A percentile compares a stretch with the other conserved stretches of the same genome.
Conservation (phyloP, 2,113 vertebrate species). For the Bubo bubo region DNA sequence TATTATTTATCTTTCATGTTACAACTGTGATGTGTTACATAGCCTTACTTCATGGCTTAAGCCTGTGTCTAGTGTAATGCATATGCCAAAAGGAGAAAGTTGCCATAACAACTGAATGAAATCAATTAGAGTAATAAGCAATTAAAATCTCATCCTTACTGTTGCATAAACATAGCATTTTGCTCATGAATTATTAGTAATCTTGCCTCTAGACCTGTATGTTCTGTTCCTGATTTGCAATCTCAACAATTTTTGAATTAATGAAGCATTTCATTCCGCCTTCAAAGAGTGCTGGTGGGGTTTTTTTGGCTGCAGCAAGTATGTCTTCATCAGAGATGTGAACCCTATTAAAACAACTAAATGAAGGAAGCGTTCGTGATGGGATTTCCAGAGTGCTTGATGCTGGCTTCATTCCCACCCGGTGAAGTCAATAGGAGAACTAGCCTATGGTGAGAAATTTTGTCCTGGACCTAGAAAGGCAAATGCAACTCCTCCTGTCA, state of each 20-base stretch:
- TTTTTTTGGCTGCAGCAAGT: not conserved
- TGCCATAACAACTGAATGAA: slow-evolving; percentile 59
- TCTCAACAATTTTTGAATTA: slow-evolving; percentile 29
- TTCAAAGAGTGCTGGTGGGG: slow-evolving; percentile 12
- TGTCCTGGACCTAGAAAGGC: not conserved
- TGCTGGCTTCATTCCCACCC: not conserved
- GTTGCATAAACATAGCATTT: slow-evolving; percentile 54
- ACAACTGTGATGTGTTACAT: not conserved
- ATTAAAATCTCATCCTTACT: slow-evolving; percentile 59
- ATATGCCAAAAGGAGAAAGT: not conserved
- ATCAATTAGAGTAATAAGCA: slow-evolving; percentile 57
- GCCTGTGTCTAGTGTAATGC: not conserved
- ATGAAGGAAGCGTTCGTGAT: not conserved
- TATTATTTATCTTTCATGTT: not conserved
- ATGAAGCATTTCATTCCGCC: slow-evolving; percentile 32
- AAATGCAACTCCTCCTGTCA: not conserved
- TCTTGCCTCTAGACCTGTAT: slow-evolving; percentile 32
- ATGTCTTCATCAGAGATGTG: not conserved
- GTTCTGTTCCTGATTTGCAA: slow-evolving; percentile 35
- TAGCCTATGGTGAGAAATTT: not conserved
- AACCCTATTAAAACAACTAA: not conserved
- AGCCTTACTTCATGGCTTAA: not conserved
- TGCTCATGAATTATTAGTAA: slow-evolving; percentile 4
- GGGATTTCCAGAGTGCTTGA: not conserved
- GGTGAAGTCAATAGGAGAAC: not conserved